Evolutionary conservation across 2,888 invertebrate species (phyloP).

Genomic region (Pinctada fucata): DNA sequence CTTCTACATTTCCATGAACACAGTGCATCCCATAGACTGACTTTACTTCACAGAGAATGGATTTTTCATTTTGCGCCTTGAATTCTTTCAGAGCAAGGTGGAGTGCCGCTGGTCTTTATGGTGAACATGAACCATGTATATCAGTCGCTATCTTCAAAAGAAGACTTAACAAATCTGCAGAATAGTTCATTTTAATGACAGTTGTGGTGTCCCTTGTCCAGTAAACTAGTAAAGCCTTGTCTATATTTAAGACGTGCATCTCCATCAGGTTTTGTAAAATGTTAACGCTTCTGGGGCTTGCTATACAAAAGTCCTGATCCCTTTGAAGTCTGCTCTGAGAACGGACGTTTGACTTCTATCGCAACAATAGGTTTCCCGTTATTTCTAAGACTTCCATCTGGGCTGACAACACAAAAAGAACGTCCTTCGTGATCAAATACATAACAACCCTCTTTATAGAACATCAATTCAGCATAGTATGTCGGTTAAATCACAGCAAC

Average conservation of each 20-base stretch:
- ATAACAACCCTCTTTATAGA: conserved; percentile 29
- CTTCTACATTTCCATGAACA: not conserved
- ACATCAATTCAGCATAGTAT: conserved; percentile 20
- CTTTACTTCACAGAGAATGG: conserved; percentile 22
- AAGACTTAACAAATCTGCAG: not conserved
- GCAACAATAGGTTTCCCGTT: not conserved
- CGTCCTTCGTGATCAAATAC: not conserved
- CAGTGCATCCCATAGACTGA: conserved; percentile 8
- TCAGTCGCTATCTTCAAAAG: not conserved
- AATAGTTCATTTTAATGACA: not conserved
- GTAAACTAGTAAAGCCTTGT: conserved; percentile 5
- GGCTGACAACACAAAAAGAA: conserved; percentile 18
- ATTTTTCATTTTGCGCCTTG: not conserved
- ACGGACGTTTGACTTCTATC: conserved; percentile 25
- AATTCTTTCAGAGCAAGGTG: not conserved
- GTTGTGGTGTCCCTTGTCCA: conserved; percentile 12
- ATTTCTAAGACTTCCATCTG: conserved; percentile 22
- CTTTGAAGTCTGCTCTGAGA: not conserved
- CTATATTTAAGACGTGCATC: conserved; percentile 6
- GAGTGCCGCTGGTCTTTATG: conserved; percentile 11
- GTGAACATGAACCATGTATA: not conserved
- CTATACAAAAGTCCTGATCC: not conserved
- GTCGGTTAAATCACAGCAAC: conserved; percentile 26
- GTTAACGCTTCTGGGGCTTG: conserved; percentile 8
- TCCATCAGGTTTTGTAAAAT: conserved; percentile 4